Evolutionary conservation across 2,113 vertebrate species (phyloP), one percentile per base, ranked within the genome.

Genomic region (Euleptes europaea): DNA sequence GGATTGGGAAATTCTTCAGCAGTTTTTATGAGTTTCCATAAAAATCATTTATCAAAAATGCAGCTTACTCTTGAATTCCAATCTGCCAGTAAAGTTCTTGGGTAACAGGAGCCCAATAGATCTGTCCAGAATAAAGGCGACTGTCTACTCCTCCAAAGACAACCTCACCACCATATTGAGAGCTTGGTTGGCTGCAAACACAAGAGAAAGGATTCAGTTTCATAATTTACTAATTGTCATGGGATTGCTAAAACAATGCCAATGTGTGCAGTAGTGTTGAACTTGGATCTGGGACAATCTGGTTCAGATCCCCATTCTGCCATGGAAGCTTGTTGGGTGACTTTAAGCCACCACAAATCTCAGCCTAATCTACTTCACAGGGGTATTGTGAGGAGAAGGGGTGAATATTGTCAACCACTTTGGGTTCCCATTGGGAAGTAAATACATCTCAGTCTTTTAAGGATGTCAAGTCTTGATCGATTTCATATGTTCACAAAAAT

Each of bases 61-160:
- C 15, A 51, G 86, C 94, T 92, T 79, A 94, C 88, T 88, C 87
- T 77, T 93, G 40, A 17, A 94, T 92, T 75, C 40, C 88, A 78
- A 90, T 86, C 85, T 94, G 93, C 92, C 94, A 94, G 72, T 92
- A 94, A 15, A 91, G 9, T 71, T 94, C 82, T 76, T 57, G 47
- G 23, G 91, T 91, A n/a, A 94, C 93, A 2, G 92, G 92, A 2
- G 91, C 82, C 92, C 91, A 93, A 79, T 60, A 1, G 4, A 92
- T 92, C 71, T 88, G 66, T 51, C 89, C 92, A 7, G 91, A 92
- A 35, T 93, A 93, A 44, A 91, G 80, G 2, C 63, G 87, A 49
- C 42, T 47, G 69, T 94, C 88, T 81, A 90, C 54, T 0, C 88
- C 91, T 70, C 90, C 91, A 47, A 94, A 92, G 79, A 89, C 85